Evolutionary conservation across 2,797 vertebrate genomes (phyloP).

Genomic region (Telmatherina bonti): DNA sequence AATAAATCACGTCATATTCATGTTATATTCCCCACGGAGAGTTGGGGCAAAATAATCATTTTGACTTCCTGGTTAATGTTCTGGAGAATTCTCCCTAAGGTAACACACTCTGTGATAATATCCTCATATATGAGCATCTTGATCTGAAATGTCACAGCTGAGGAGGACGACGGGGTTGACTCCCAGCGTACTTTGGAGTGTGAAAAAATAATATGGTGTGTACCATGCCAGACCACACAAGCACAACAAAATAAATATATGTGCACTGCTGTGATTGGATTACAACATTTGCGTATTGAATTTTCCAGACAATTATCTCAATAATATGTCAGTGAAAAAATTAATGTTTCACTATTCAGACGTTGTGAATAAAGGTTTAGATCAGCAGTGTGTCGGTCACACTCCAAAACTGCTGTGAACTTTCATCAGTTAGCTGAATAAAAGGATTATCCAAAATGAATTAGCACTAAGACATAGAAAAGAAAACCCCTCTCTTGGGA

Average conservation of each 20-base stretch:
- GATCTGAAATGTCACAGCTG: conserved; percentile 76
- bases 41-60: conserved; percentile 72
- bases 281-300: conserved; percentile 46
- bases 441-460: conserved; percentile 76
- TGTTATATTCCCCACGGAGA: conserved; percentile 72
- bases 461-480: conserved; percentile 82
- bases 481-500: conserved; percentile 72
- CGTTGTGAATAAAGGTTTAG: conserved; percentile 20
- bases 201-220: conserved; percentile 46
- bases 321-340: conserved; percentile 12
- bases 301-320: conserved; percentile 38
- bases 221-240: conserved; percentile 32
- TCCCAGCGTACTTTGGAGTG: conserved; percentile 35
- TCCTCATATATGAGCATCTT: conserved; percentile 65
- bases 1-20: conserved; percentile 79
- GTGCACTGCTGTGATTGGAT: conserved; percentile 55
- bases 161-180: conserved; percentile 42
- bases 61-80: conserved; percentile 84
- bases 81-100: conserved; percentile 81
- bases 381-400: conserved; percentile 44
- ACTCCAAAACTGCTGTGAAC: conserved; percentile 37
- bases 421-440: conserved; percentile 59
- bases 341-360: neutral
- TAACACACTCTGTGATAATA: conserved; percentile 81
- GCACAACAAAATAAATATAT: conserved; percentile 60